phyloP scores from a whole-genome alignment of 1,140 invertebrate species.

The Cecropterus lyciades region DNA sequence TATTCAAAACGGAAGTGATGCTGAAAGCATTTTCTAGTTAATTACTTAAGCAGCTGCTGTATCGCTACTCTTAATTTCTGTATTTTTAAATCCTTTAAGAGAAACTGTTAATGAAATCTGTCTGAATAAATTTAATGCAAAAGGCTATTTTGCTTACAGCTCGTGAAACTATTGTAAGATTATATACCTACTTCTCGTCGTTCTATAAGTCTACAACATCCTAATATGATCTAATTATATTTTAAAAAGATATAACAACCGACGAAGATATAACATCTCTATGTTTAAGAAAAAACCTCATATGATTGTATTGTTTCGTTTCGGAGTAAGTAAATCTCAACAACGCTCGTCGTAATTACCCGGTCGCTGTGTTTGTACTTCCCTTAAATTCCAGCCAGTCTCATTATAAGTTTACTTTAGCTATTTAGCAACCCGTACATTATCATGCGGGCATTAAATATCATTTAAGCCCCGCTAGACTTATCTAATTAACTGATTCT shows the following conservation, averaged over 20 bases:
- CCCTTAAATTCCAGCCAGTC: not conserved
- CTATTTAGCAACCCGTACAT: not conserved
- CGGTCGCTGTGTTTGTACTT: not conserved
- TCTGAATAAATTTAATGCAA: too few relatives aligned
- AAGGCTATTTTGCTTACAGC: too few relatives aligned
- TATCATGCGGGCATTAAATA: not conserved
- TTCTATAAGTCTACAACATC: too few relatives aligned
- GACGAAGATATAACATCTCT: too few relatives aligned
- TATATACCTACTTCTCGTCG: too few relatives aligned
- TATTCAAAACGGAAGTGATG: constrained; percentile 6
- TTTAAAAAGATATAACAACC: too few relatives aligned
- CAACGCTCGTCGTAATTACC: not conserved
- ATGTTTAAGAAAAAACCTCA: not conserved
- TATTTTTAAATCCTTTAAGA: too few relatives aligned
- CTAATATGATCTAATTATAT: too few relatives aligned
- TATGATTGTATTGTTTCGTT: not conserved
- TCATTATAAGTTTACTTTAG: not conserved
- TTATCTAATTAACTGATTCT: not conserved
- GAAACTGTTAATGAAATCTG: too few relatives aligned
- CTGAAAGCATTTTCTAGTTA: constrained; percentile 12
- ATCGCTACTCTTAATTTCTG: too few relatives aligned
- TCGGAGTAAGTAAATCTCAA: not conserved
- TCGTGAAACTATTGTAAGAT: too few relatives aligned
- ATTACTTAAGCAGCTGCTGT: not conserved
- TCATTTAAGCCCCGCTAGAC: too few relatives aligned